Conservation (phyloP, 2,113 vertebrate species). For the Bufo gargarizans region DNA sequence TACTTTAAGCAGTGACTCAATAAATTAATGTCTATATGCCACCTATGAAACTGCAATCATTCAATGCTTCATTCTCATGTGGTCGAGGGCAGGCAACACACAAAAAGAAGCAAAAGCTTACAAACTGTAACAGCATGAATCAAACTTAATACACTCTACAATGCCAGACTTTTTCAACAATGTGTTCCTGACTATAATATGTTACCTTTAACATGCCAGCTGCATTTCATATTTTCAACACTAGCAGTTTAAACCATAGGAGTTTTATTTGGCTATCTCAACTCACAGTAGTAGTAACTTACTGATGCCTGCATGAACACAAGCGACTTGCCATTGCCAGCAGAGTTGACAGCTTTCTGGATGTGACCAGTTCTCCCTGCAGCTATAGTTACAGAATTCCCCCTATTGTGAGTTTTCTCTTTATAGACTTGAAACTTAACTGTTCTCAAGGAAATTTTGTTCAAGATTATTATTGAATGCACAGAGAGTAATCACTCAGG, state of each 20-base stretch:
- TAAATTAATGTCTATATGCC: slow-evolving; percentile 8
- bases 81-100: neutral
- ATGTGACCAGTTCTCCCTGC: slow-evolving; percentile 53
- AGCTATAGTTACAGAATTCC: slow-evolving; percentile 51
- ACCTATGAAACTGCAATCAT: neutral
- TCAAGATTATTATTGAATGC: slow-evolving; percentile 35
- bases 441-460: slow-evolving; percentile 41
- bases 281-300: slow-evolving; percentile 51
- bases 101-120: slow-evolving; percentile 38
- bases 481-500: slow-evolving; percentile 30
- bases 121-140: slow-evolving; percentile 38
- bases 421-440: slow-evolving; percentile 43
- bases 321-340: slow-evolving; percentile 49
- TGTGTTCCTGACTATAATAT: slow-evolving; percentile 25
- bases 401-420: slow-evolving; percentile 34
- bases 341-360: slow-evolving; percentile 52
- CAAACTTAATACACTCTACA: slow-evolving; percentile 29
- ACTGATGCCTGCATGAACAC: slow-evolving; percentile 54
- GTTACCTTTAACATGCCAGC: slow-evolving; percentile 29
- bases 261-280: slow-evolving; percentile 54
- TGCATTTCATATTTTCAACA: slow-evolving; percentile 46
- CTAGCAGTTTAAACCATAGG: slow-evolving; percentile 56
- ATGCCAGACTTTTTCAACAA: neutral
- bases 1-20: neutral
- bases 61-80: neutral